Percentiles rank a stretch among this genome's conserved stretches.
Conservation (phyloP, 2,797 vertebrate genomes). For the Ataeniobius toweri region DNA sequence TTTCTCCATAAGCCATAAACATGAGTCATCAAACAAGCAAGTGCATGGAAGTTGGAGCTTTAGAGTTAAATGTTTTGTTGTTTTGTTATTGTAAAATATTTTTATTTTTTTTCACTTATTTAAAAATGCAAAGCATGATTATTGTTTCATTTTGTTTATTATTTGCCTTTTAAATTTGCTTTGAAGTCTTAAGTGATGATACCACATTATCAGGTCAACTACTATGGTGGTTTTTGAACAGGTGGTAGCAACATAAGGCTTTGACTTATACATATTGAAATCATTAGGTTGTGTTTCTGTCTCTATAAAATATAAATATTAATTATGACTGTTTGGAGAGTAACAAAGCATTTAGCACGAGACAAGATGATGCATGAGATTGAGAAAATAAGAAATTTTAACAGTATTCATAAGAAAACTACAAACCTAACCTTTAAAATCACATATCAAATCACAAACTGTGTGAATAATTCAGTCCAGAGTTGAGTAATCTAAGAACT, state of each 20-base stretch:
- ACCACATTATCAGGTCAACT: background rate
- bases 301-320: background rate
- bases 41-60: background rate
- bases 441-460: background rate
- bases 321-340: background rate
- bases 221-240: background rate
- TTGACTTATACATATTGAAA: background rate
- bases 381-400: background rate
- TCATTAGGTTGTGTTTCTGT: background rate
- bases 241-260: background rate
- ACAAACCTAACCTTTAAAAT: background rate
- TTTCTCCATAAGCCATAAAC: background rate
- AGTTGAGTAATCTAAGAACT: no score
- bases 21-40: background rate
- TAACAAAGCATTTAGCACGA: background rate
- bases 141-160: no score
- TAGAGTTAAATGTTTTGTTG: background rate
- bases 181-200: no score
- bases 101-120: background rate
- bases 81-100: background rate
- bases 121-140: background rate
- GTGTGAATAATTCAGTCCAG: no score
- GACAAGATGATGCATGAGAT: background rate
- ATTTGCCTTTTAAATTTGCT: no score
- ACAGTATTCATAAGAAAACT: background rate